phyloP scores from a whole-genome alignment of 2,797 vertebrate species.

The Hapalemur alaotrensis region DNA sequence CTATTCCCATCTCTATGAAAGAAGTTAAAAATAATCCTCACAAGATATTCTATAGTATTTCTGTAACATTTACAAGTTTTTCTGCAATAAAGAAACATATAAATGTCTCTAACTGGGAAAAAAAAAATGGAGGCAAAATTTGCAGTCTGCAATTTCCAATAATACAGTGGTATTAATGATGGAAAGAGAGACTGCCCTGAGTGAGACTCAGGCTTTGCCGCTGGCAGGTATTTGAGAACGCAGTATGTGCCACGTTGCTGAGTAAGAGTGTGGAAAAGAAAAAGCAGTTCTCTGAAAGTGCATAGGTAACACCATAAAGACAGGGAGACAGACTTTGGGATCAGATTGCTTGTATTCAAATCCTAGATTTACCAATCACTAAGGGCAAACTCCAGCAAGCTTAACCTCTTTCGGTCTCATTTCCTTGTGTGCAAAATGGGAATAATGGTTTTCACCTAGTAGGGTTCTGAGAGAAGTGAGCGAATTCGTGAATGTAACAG shows the following conservation, averaged over 20 bases:
- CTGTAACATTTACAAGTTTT: neutral
- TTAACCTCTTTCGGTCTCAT: fast-evolving
- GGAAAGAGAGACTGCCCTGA: neutral
- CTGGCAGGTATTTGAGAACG: neutral
- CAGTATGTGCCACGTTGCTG: too few relatives aligned
- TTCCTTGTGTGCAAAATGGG: neutral
- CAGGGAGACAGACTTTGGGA: neutral
- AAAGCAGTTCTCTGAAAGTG: neutral
- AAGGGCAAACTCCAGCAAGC: neutral
- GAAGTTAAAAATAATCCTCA: neutral
- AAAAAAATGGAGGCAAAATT: neutral
- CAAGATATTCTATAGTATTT: neutral
- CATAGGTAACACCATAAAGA: neutral
- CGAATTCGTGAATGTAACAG: too few relatives aligned
- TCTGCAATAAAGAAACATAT: neutral
- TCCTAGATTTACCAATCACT: neutral
- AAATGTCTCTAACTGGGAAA: neutral
- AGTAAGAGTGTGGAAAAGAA: neutral
- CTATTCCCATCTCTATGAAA: neutral
- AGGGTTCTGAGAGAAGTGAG: neutral
- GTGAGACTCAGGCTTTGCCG: too few relatives aligned
- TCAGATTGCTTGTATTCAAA: neutral
- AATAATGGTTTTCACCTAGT: neutral
- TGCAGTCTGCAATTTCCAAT: neutral
- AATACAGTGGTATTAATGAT: neutral